Evolutionary conservation across 2,888 invertebrate species (phyloP), one percentile per base, ranked within the genome.

Genomic region (Pachydiplax longipennis): DNA sequence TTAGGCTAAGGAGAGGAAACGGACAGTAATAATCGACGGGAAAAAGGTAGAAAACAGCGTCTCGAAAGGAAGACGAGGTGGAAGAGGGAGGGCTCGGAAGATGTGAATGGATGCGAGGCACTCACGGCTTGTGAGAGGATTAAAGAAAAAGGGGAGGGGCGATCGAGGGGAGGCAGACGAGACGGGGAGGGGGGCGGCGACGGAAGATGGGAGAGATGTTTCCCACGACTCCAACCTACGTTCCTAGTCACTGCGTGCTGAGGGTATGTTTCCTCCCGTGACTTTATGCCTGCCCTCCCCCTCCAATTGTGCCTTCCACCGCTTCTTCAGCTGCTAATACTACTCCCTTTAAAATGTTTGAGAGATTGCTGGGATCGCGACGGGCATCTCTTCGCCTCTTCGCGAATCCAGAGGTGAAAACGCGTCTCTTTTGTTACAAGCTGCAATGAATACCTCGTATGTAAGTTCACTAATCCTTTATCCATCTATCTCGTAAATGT

Each of bases 181-280:
- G n/a, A 22, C 35, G 65, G 87, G 12, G 58, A 18, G 58, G 53
- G n/a, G 37, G 12, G 61, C 8, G 61, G 53, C 73, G 73, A 31
- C 73, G 25, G 18, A 15, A 31, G 48, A 31, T 13, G 18, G 53
- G 53, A 83, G 15, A n/a, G 53, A 53, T n/a, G 87, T 35, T 87
- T 87, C 87, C 87, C 87, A 87, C 87, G 87, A 37, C 87, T 87
- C 87, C 65, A 87, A 87, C 87, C 87, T 61, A 61, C 87, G 87
- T 87, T 87, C 87, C 87, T 87, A 58, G 61, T 87, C 37, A 65
- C 87, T 87, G 87, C 87, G 87, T 87, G 87, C 87, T 10, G 87
- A 65, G 37, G 37, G 61, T 87, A 37, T 65, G 48, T 31, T 65
- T 61, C 61, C 61, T 25, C 58, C 58, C 48, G 22, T 35, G 37